A percentile compares a stretch with the other conserved stretches of the same genome.
phyloP scores from a whole-genome alignment of 2,113 vertebrate genomes.

The Balaenoptera acutorostrata region DNA sequence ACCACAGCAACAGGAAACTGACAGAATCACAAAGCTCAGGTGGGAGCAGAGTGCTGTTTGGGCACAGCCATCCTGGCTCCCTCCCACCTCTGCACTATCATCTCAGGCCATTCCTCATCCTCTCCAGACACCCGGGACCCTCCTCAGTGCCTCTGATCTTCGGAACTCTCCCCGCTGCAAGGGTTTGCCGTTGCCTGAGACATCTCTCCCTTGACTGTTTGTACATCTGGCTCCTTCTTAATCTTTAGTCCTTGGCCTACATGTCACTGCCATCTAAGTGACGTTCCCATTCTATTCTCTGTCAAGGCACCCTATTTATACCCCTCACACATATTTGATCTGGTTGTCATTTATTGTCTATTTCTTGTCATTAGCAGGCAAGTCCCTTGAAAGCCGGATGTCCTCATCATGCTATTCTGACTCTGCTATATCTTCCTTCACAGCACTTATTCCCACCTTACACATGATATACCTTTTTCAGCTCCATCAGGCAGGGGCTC shows the following conservation, averaged over 20 bases:
- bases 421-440: not conserved
- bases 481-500: not conserved
- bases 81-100: fast-evolving
- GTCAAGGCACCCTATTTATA: not conserved
- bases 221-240: not conserved
- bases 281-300: not conserved
- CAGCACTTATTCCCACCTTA: too few species aligned
- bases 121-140: not conserved
- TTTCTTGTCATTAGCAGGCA: not conserved
- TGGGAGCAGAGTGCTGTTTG: not conserved
- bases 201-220: not conserved
- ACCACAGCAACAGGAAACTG: not conserved
- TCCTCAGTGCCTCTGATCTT: not conserved
- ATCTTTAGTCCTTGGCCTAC: not conserved
- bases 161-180: not conserved
- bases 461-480: not conserved
- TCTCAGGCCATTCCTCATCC: not conserved
- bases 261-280: not conserved
- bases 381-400: not conserved
- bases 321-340: not conserved
- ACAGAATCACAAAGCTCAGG: not conserved
- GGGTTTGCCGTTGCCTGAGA: not conserved
- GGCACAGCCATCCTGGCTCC: not conserved
- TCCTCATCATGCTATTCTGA: not conserved
- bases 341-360: not conserved